Evolutionary conservation across 1,140 invertebrate species (phyloP), one percentile per base, ranked within the genome.

Genomic region (Amyelois transitella): DNA sequence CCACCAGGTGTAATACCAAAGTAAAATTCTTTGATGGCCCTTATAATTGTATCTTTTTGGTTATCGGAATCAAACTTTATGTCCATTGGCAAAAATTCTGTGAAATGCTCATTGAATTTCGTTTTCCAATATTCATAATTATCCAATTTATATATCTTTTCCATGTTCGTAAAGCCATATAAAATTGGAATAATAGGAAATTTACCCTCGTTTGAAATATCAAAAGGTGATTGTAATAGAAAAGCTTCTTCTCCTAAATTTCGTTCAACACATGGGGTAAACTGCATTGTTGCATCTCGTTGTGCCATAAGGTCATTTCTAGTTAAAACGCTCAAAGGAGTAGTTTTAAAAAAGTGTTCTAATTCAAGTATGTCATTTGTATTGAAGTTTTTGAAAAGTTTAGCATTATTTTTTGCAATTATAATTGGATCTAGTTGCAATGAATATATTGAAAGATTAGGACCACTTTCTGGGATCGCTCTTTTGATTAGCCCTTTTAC

Each of bases 311-410:
- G 32, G 3, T n/a, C 2, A 4, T 32, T n/a, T n/a, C 38, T 21
- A 18, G n/a, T 14, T 32, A 51, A 18, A 20, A 48, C 17, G 28
- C 79, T 65, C 44, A 60, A 65, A 7, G 73, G 51, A 20, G 63
- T 38, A 18, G 53, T 75, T 64, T 73, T 74, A 47, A 74, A 84
- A 60, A 81, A 81, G 17, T 67, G 51, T 67, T 84, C 69, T 22
- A 84, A 58, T 17, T 48, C 61, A 10, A 64, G 38, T 1, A 84
- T 19, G 59, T 83, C 58, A 17, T 77, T 63, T 2, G 59, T 50
- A 43, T 72, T 58, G 14, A 56, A 52, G 47, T 73, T 73, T 8
- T 69, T 60, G 38, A 79, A 43, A 10, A 56, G 21, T 48, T 60
- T 63, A 12, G 71, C 76, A 53, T 69, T 75, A 21, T 54, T 49